phyloP scores from a whole-genome alignment of 53 echinoderm and acorn worm genomes.

The Antedon mediterranea region DNA sequence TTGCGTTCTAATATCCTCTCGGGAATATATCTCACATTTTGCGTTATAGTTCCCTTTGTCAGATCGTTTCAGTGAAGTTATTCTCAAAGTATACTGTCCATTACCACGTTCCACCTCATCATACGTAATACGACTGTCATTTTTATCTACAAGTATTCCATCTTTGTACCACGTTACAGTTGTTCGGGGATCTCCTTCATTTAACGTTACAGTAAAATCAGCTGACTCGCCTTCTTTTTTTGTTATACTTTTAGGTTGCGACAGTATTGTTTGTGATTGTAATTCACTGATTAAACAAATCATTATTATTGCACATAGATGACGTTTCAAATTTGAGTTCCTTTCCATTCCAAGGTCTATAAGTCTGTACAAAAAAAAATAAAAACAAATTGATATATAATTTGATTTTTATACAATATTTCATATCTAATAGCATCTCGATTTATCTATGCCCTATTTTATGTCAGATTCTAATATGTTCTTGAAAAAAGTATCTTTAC shows the following conservation, averaged over 20 bases:
- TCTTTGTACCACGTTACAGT: neutral
- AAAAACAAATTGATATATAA: too few relatives aligned
- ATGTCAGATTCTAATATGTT: too few relatives aligned
- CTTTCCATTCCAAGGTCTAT: too few relatives aligned
- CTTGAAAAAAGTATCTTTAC: too few relatives aligned
- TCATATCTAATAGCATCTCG: too few relatives aligned
- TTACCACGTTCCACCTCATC: neutral
- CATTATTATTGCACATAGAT: too few relatives aligned
- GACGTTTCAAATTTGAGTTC: too few relatives aligned
- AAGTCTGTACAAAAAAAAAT: too few relatives aligned
- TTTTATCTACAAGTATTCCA: neutral
- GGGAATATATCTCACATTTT: neutral
- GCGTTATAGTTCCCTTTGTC: neutral
- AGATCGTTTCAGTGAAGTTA: neutral
- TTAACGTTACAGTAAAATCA: neutral
- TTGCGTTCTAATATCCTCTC: neutral
- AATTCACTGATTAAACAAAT: neutral
- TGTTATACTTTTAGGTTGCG: neutral
- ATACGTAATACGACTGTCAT: neutral
- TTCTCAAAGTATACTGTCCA: neutral
- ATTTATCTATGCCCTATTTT: too few relatives aligned
- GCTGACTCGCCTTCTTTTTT: neutral
- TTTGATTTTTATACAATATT: too few relatives aligned
- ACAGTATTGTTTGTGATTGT: neutral
- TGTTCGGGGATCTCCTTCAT: neutral